Evolutionary conservation across 2,797 vertebrate genomes (phyloP).

Genomic region (Danio jaintianensis): DNA sequence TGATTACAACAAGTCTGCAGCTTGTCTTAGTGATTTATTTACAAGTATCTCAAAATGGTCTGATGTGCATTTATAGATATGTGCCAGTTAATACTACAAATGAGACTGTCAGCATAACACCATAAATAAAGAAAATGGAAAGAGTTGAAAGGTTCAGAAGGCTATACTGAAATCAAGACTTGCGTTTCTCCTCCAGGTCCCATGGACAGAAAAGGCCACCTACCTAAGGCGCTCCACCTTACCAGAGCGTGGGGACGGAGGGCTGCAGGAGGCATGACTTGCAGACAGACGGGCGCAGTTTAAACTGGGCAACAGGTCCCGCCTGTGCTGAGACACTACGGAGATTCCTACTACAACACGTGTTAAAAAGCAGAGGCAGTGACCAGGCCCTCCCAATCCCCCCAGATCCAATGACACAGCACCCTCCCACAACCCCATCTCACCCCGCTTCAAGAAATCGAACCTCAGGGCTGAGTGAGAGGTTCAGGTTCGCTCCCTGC

Average conservation of each 20-base stretch:
- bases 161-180: constrained; percentile 43
- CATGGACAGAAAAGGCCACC: constrained; percentile 78
- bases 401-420: constrained; percentile 37
- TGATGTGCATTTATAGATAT: constrained; percentile 14
- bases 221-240: constrained; percentile 80
- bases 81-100: constrained; percentile 19
- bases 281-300: constrained; percentile 58
- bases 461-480: constrained; percentile 74
- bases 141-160: constrained; percentile 29
- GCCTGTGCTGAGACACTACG: constrained; percentile 67
- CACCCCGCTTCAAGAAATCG: constrained; percentile 51
- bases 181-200: constrained; percentile 64
- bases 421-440: constrained; percentile 44
- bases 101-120: constrained; percentile 35
- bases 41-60: constrained; percentile 2
- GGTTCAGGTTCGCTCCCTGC: constrained; percentile 74
- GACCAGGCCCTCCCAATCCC: constrained; percentile 62
- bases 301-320: constrained; percentile 64
- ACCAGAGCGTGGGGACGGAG: constrained; percentile 70
- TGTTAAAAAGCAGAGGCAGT: constrained; percentile 79
- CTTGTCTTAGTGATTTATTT: constrained; percentile 8
- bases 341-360: constrained; percentile 80
- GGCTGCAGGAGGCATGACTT: constrained; percentile 63
- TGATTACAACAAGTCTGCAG: constrained; percentile 3
- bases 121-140: constrained; percentile 18